phyloP scores from a whole-genome alignment of 64 coral and sea anemone genomes.

The Dendronephthya gigantea region DNA sequence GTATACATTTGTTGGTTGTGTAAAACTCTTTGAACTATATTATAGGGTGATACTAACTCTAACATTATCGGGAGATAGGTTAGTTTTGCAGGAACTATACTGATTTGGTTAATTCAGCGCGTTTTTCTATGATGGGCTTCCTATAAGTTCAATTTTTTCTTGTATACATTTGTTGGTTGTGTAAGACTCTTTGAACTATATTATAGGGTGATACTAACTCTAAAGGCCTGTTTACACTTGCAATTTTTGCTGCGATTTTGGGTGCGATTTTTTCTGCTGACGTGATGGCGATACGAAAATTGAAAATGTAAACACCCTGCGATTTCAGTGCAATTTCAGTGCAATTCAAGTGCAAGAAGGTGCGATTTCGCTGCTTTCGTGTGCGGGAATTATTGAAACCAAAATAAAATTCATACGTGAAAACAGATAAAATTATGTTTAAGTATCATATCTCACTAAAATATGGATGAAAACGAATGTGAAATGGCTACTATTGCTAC shows the following conservation, averaged over 20 bases:
- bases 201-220: too few relatives aligned
- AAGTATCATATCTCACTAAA: neutral
- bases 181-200: too few relatives aligned
- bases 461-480: neutral
- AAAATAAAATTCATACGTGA: neutral
- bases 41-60: too few relatives aligned
- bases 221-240: too few relatives aligned
- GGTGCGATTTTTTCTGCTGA: conserved; percentile 9
- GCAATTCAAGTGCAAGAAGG: neutral
- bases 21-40: too few relatives aligned
- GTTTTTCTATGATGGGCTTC: too few relatives aligned
- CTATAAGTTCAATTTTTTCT: too few relatives aligned
- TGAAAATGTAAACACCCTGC: conserved; percentile 21
- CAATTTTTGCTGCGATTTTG: neutral
- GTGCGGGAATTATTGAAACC: neutral
- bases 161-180: too few relatives aligned
- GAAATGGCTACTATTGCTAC: neutral
- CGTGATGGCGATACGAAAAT: conserved; percentile 5
- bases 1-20: too few relatives aligned
- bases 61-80: too few relatives aligned
- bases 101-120: too few relatives aligned
- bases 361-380: neutral
- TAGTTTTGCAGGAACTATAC: too few relatives aligned
- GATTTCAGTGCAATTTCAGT: conserved; percentile 31
- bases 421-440: neutral